Conservation (phyloP, 2,888 invertebrate species). For the Tolmerus cingulatus region DNA sequence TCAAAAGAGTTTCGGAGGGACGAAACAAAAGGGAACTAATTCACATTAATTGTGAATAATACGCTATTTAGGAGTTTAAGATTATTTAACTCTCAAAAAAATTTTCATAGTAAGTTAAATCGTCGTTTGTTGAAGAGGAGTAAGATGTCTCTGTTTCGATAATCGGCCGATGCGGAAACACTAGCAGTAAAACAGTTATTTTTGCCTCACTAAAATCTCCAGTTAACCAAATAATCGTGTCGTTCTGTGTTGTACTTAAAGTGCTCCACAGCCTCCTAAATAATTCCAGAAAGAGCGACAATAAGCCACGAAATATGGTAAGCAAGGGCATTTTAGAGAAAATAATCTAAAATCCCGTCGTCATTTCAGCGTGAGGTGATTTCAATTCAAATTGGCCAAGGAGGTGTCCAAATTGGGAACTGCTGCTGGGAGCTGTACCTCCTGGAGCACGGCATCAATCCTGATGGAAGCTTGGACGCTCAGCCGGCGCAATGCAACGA, state of each 20-base stretch:
- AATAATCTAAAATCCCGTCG: background rate
- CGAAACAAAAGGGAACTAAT: too few relatives aligned
- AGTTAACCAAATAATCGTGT: background rate
- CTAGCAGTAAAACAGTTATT: background rate
- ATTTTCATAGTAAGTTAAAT: too few relatives aligned
- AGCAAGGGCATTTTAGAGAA: background rate
- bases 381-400: constrained; percentile 86
- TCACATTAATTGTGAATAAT: too few relatives aligned
- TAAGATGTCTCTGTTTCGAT: background rate
- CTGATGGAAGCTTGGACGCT: constrained; percentile 75
- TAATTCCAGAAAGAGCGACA: background rate
- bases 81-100: too few relatives aligned
- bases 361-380: constrained; percentile 81
- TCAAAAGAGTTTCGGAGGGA: too few relatives aligned
- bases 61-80: too few relatives aligned
- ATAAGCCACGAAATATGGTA: background rate
- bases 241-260: background rate
- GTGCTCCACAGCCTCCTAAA: background rate
- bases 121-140: background rate
- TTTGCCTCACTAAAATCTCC: background rate
- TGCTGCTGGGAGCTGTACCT: constrained; percentile 87
- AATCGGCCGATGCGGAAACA: background rate
- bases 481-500: constrained; percentile 62
- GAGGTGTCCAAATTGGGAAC: constrained; percentile 85
- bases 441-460: constrained; percentile 81